Conservation (phyloP, 2,113 vertebrate genomes). For the Cyanoderma ruficeps region DNA sequence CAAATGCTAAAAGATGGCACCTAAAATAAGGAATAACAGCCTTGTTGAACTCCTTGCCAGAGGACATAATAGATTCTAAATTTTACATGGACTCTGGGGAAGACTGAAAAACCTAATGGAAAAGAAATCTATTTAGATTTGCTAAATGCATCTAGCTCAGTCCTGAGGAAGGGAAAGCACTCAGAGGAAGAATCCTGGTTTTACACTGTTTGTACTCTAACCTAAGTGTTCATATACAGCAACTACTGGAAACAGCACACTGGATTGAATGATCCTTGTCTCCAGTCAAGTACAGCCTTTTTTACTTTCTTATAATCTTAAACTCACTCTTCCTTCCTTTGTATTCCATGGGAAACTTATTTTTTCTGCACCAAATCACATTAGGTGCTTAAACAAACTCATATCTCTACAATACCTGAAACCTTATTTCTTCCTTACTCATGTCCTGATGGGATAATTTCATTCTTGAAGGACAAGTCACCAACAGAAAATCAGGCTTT, state of each 20-base stretch:
- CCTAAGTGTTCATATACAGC: neutral
- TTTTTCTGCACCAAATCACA: neutral
- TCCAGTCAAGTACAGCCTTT: neutral
- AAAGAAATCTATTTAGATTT: constrained; percentile 40
- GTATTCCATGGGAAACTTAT: neutral
- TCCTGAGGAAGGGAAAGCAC: neutral
- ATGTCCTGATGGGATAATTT: neutral
- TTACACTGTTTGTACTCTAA: neutral
- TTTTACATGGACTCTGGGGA: constrained; percentile 28
- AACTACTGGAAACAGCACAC: neutral
- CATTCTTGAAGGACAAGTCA: neutral
- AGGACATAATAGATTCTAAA: constrained; percentile 15
- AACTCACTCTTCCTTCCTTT: neutral
- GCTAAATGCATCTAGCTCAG: constrained; percentile 25
- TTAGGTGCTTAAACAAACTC: neutral
- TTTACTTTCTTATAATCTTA: neutral
- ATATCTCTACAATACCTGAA: neutral
- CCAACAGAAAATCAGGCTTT: neutral
- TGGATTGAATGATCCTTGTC: neutral
- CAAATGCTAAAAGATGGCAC: neutral
- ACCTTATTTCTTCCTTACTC: neutral
- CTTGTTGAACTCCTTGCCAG: constrained; percentile 11
- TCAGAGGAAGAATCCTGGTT: neutral
- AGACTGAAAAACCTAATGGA: neutral
- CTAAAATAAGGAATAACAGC: neutral